phyloP scores from a whole-genome alignment of 2,113 vertebrate genomes.

The Sinosuthora webbiana region DNA sequence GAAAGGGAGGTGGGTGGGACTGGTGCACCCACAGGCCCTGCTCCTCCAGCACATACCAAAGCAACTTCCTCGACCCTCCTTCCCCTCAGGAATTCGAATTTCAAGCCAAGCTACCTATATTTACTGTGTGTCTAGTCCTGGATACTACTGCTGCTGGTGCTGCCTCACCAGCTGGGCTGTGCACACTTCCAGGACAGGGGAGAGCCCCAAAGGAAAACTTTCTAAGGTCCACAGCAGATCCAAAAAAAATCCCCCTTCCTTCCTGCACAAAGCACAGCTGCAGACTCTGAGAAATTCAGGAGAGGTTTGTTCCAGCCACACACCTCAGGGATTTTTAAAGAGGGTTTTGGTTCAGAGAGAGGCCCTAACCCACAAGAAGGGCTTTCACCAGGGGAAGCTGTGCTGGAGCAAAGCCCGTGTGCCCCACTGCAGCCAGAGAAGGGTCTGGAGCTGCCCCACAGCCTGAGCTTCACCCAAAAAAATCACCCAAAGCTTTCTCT shows the following conservation, averaged over 20 bases:
- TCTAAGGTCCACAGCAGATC: not conserved
- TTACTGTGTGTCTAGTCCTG: not conserved
- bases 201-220: not conserved
- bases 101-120: not conserved
- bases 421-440: not conserved
- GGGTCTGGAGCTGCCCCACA: not conserved
- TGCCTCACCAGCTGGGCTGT: not conserved
- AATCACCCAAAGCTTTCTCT: not conserved
- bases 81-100: not conserved
- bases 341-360: not conserved
- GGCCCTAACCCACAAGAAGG: not conserved
- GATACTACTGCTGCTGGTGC: not conserved
- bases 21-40: not conserved
- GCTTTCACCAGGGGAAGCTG: not conserved
- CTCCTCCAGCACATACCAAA: not conserved
- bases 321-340: too few species aligned
- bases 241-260: not conserved
- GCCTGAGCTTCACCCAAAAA: not conserved
- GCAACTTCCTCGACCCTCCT: not conserved
- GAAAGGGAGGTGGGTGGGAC: not conserved
- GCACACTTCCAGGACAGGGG: not conserved
- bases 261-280: not conserved
- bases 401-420: not conserved
- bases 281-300: not conserved
- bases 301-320: not conserved